Conservation (phyloP, 1,140 invertebrate genomes). For the Ruditapes philippinarum region DNA sequence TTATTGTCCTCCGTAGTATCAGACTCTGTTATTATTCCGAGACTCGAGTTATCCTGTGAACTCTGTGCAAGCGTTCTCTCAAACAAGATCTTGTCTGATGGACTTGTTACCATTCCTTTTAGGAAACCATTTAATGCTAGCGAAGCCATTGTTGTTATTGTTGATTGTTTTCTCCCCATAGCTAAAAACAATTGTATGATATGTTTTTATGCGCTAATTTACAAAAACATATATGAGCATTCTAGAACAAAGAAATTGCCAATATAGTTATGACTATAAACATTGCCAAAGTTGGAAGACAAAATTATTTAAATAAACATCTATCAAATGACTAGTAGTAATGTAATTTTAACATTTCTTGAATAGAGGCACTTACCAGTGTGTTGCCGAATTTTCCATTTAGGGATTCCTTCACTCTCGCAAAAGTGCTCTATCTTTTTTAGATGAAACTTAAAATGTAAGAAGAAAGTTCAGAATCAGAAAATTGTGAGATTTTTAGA, state of each 20-base stretch:
- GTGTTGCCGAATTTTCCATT: conserved; percentile 54
- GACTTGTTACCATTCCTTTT: conserved; percentile 4
- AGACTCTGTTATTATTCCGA: not conserved
- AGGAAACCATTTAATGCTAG: conserved; percentile 16
- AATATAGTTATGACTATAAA: no score
- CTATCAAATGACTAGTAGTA: no score
- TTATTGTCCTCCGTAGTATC: not conserved
- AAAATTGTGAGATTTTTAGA: no score
- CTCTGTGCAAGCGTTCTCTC: not conserved
- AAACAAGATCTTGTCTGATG: conserved; percentile 4
- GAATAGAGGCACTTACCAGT: not conserved
- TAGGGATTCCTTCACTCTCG: conserved; percentile 49
- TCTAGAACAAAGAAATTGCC: no score
- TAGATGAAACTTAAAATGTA: conserved; percentile 44
- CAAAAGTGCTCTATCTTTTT: conserved; percentile 37
- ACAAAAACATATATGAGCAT: no score
- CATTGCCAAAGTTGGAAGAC: no score
- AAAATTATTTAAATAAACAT: no score
- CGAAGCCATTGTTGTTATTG: conserved; percentile 46
- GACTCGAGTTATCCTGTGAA: not conserved
- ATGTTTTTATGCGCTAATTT: no score
- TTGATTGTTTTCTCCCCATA: conserved; percentile 43
- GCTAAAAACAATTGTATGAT: no score
- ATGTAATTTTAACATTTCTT: no score
- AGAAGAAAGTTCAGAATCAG: no score